A percentile compares a stretch with the other conserved stretches of the same genome.
These are phyloP conservation scores for Cecidostiba fungosa DNA, from an alignment of 2,888 invertebrate species.

Conservation along the genomic window DNA sequence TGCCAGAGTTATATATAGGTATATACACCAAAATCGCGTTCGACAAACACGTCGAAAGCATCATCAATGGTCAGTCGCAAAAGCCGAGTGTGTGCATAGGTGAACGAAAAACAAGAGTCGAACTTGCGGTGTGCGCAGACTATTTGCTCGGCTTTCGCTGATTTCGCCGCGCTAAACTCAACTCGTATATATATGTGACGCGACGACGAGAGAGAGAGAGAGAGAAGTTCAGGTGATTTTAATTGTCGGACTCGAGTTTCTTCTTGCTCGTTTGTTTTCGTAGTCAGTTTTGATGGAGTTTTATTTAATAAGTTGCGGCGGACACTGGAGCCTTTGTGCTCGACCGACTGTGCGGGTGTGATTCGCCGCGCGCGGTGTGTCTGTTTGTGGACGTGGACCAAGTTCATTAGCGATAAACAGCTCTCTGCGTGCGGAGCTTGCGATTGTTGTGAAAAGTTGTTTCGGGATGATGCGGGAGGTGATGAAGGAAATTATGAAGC, in stretches of 20 bases:
- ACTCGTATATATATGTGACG: background rate
- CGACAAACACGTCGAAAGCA: background rate
- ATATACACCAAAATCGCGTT: background rate
- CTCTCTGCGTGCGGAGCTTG: background rate
- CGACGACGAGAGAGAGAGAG: no score
- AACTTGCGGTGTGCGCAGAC: conserved; percentile 18
- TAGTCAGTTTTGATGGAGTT: conserved; percentile 30
- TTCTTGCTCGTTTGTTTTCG: conserved; percentile 11
- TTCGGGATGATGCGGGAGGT: no score
- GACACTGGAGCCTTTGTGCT: background rate
- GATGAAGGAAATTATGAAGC: no score
- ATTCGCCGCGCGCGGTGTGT: no score
- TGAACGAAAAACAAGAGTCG: background rate
- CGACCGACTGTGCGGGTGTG: background rate
- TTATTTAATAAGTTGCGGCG: conserved; percentile 53
- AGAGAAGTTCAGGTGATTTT: conserved; percentile 47
- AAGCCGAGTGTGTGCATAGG: background rate
- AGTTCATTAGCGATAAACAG: conserved; percentile 47
- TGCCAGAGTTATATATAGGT: background rate
- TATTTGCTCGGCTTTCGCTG: conserved; percentile 53
- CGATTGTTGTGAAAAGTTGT: no score
- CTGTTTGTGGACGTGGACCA: background rate
- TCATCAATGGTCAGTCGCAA: conserved; percentile 8
- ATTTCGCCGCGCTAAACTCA: conserved; percentile 45
- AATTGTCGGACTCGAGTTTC: conserved; percentile 36